These are phyloP conservation scores for Scomber scombrus DNA, from an alignment of 2,113 vertebrate genomes.

Conservation along the genomic window DNA sequence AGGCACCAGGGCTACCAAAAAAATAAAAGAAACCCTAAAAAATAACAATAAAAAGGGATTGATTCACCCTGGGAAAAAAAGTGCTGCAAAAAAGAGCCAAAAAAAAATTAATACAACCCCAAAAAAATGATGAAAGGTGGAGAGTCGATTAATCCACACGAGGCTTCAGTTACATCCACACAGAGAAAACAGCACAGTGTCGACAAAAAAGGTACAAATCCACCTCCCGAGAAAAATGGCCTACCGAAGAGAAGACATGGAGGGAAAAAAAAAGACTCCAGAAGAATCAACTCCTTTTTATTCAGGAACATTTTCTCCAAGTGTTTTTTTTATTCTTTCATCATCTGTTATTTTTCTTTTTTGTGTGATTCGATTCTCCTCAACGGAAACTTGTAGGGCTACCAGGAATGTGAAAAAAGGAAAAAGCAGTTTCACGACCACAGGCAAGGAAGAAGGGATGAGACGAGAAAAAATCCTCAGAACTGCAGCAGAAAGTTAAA, in stretches of 20 bases:
- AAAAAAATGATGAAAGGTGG: constrained; percentile 15
- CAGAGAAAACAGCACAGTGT: constrained; percentile 30
- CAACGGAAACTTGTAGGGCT: constrained; percentile 23
- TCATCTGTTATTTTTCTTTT: constrained; percentile 11
- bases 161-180: constrained; percentile 66
- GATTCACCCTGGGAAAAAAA: not conserved
- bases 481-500: constrained; percentile 56
- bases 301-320: constrained; percentile 32
- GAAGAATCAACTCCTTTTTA: constrained; percentile 35
- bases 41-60: not conserved
- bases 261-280: constrained; percentile 10
- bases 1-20: constrained; percentile 69
- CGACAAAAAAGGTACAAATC: constrained; percentile 41
- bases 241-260: constrained; percentile 13
- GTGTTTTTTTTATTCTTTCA: constrained; percentile 9
- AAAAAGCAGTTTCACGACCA: constrained; percentile 61
- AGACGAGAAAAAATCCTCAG: constrained; percentile 55
- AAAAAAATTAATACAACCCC: not conserved
- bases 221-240: constrained; percentile 37
- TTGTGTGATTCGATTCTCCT: constrained; percentile 35
- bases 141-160: constrained; percentile 66
- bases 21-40: not conserved
- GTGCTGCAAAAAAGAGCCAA: constrained; percentile 45
- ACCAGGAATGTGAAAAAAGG: constrained; percentile 53
- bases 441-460: constrained; percentile 47